Conservation (phyloP, 2,797 vertebrate genomes). For the Scyliorhinus canicula region DNA sequence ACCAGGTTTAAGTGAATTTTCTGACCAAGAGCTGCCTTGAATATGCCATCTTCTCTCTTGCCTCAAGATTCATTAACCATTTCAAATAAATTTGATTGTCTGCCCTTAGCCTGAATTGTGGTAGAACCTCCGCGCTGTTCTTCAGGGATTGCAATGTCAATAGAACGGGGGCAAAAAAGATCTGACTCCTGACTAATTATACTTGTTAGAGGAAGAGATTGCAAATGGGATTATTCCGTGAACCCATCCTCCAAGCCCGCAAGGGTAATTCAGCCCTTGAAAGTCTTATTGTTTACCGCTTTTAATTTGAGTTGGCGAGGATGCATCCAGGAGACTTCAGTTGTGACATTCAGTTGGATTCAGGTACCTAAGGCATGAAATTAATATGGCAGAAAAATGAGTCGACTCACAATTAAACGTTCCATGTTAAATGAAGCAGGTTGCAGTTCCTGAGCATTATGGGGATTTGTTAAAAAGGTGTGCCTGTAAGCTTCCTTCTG, state of each 20-base stretch:
- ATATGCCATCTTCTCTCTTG: background rate
- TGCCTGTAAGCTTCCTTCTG: background rate
- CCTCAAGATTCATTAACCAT: background rate
- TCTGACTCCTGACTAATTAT: background rate
- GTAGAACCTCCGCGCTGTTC: background rate
- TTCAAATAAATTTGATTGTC: background rate
- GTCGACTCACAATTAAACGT: background rate
- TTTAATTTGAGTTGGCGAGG: background rate
- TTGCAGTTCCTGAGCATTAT: too few relatives aligned
- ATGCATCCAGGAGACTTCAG: background rate
- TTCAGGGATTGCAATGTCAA: background rate
- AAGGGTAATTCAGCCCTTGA: background rate
- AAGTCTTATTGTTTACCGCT: slow-evolving; percentile 1
- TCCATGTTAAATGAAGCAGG: background rate
- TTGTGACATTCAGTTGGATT: background rate
- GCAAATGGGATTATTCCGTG: background rate
- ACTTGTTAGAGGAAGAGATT: background rate
- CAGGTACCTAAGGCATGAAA: background rate
- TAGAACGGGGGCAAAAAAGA: background rate
- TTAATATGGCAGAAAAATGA: background rate
- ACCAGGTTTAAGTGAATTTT: background rate
- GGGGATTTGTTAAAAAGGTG: background rate
- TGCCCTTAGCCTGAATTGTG: background rate
- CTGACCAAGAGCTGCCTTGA: background rate
- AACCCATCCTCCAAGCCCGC: background rate